phyloP scores from a whole-genome alignment of 2,888 invertebrate species.

The Gonocerus acuteangulatus region DNA sequence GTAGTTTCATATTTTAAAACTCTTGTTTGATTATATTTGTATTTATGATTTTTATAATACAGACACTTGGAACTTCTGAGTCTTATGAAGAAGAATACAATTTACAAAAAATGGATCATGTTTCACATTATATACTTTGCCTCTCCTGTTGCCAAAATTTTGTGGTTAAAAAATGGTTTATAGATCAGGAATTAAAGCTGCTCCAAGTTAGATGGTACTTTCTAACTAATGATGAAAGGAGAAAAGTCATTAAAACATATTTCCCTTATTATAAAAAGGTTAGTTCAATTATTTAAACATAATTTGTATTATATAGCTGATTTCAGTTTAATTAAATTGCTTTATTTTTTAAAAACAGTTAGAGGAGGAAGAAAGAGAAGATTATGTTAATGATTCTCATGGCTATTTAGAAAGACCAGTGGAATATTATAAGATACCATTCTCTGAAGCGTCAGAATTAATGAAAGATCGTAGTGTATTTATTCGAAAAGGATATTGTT shows the following conservation, averaged over 20 bases:
- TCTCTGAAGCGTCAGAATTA: constrained; percentile 10
- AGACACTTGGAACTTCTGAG: constrained; percentile 9
- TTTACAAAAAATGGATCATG: constrained; percentile 16
- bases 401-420: constrained; percentile 1
- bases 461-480: constrained; percentile 18
- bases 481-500: constrained; percentile 23
- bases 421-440: constrained; percentile 27
- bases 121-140: constrained; percentile 25
- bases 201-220: constrained; percentile 29
- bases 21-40: too few species aligned
- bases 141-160: constrained; percentile 23
- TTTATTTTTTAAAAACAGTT: neutral
- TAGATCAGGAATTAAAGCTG: constrained; percentile 30
- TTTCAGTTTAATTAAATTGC: neutral
- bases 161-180: constrained; percentile 27
- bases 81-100: constrained; percentile 13
- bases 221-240: constrained; percentile 13
- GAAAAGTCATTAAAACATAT: constrained; percentile 5
- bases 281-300: neutral
- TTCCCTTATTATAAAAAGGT: constrained; percentile 12
- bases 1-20: too few species aligned
- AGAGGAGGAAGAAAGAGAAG: neutral
- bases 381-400: neutral
- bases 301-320: neutral
- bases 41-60: too few species aligned